Percentiles rank a stretch among this genome's conserved stretches.
Conservation (phyloP, 2,113 vertebrate genomes). For the Edolisoma coerulescens region DNA sequence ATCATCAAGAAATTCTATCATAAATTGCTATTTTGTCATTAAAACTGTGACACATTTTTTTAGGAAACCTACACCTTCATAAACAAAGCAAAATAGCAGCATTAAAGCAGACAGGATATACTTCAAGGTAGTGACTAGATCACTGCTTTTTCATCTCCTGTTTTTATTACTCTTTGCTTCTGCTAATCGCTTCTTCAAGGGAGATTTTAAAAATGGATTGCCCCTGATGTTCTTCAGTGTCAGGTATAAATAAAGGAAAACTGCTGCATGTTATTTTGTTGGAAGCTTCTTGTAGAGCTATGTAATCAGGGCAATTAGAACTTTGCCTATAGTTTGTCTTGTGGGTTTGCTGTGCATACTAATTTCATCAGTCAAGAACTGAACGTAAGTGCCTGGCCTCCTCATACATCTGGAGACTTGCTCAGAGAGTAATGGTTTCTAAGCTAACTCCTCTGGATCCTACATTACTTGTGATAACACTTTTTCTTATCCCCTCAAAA, state of each 20-base stretch:
- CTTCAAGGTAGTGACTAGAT: not conserved
- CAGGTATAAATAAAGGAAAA: slow-evolving; percentile 45
- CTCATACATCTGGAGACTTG: not conserved
- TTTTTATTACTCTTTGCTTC: slow-evolving; percentile 37
- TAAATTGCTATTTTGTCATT: slow-evolving; percentile 25
- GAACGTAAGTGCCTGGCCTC: not conserved
- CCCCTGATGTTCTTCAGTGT: slow-evolving; percentile 1
- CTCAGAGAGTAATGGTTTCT: not conserved
- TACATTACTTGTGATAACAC: not conserved
- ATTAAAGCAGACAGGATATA: not conserved
- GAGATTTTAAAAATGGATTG: slow-evolving; percentile 34
- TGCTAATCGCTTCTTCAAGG: not conserved
- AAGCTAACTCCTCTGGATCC: not conserved
- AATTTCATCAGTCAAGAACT: slow-evolving; percentile 28
- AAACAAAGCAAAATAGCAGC: not conserved
- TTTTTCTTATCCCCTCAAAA: not conserved
- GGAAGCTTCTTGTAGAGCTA: slow-evolving; percentile 11
- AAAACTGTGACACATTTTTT: not conserved
- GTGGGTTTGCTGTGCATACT: slow-evolving; percentile 11
- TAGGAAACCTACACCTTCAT: not conserved
- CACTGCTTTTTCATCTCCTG: not conserved
- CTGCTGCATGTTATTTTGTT: not conserved
- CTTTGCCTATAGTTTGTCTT: slow-evolving; percentile 16
- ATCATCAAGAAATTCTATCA: not conserved
- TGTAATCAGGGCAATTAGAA: slow-evolving; percentile 53